Evolutionary conservation across 1,140 invertebrate species (phyloP), one percentile per base, ranked within the genome.

Genomic region (Drosophila dunni): DNA sequence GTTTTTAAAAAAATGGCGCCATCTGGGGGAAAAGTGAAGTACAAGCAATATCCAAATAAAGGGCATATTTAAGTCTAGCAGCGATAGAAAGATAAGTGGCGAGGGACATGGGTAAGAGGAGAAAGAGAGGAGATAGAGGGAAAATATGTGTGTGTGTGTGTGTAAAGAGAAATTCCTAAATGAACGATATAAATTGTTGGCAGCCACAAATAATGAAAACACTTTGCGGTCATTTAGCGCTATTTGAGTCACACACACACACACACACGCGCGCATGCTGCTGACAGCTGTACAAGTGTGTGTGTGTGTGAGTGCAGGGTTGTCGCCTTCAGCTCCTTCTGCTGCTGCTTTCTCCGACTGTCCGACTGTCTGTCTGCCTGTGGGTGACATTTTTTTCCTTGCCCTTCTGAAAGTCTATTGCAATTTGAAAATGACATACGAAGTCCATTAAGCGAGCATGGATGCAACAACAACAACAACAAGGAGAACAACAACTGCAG

Each of bases 111-210:
- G 38, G 34, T 13, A 11, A 40, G 1, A 50, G 33, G 8, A 3
- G 40, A 10, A 24, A 11, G 24, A 1, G 38, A 17, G n/a, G 10
- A 11, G 24, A 58, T 0, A 58, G 40, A 20, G 13, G 9, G 8
- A 44, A 10, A 56, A 7, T 5, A 20, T 29, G 24, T 38, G 38
- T n/a, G 9, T 42, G 38, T 42, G 38, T 42, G 45, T 7, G 53
- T 38, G 33, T 17, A 79, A 75, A 85, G 75, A 66, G 83, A 86
- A 88, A 88, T 88, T 89, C 83, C 83, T 88, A 88, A 88, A 88
- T 88, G 84, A 88, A 88, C 84, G 84, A 88, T 88, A 88, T 88
- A 88, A 88, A 88, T 88, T 88, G 84, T 89, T 89, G 84, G 83
- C 83, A 88, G 84, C 84, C 84, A 89, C 84, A 88, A 88, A 88